Conservation (phyloP, 1,140 invertebrate species). For the Bombus ignitus region DNA sequence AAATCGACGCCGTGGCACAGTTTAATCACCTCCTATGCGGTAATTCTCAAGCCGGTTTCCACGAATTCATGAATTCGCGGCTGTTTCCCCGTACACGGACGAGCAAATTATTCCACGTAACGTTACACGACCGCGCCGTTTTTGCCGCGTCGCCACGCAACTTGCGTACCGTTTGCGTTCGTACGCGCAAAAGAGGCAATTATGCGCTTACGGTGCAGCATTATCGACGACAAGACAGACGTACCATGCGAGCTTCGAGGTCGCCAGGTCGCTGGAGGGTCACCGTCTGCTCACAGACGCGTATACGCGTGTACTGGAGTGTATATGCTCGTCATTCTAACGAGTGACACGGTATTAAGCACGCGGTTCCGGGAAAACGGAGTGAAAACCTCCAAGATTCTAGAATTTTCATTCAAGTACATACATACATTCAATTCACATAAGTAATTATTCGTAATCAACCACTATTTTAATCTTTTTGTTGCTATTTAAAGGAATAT, state of each 20-base stretch:
- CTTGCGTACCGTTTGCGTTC: slow-evolving; percentile 27
- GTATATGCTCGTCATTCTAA: background rate
- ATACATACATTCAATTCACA: too few relatives aligned
- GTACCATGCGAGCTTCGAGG: slow-evolving; percentile 44
- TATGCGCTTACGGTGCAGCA: slow-evolving; percentile 63
- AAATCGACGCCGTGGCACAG: background rate
- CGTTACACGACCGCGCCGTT: slow-evolving; percentile 47
- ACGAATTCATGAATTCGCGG: slow-evolving; percentile 39
- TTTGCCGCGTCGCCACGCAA: slow-evolving; percentile 43
- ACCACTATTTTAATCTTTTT: too few relatives aligned
- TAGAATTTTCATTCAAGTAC: too few relatives aligned
- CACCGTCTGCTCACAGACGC: slow-evolving; percentile 39
- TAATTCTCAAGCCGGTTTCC: slow-evolving; percentile 19
- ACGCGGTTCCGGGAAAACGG: background rate
- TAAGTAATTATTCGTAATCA: too few relatives aligned
- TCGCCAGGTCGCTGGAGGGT: slow-evolving; percentile 62
- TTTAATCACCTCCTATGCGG: background rate
- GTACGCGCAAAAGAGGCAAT: slow-evolving; percentile 59
- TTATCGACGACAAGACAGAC: slow-evolving; percentile 64
- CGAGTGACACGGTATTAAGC: background rate
- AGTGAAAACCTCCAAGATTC: background rate
- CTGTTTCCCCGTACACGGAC: slow-evolving; percentile 39
- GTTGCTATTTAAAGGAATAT: too few relatives aligned
- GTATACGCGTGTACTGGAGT: background rate
- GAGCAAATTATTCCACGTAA: slow-evolving; percentile 62